A percentile compares a stretch with the other conserved stretches of the same genome.
Evolutionary conservation across 2,888 invertebrate species (phyloP).

Genomic region (Pristionchus exspectatus): DNA sequence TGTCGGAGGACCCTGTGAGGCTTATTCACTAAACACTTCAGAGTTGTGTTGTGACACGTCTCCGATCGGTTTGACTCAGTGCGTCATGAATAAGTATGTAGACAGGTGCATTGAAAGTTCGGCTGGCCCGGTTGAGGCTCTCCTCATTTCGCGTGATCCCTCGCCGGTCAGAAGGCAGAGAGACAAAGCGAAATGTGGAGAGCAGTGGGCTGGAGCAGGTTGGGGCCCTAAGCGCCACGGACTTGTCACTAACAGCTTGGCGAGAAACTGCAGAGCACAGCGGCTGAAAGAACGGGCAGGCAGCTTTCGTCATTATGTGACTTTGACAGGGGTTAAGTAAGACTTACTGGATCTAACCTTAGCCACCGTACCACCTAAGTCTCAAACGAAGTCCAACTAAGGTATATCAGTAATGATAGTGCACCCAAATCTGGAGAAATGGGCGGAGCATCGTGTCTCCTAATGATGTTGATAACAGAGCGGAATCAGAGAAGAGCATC

Average conservation of each 20-base stretch:
- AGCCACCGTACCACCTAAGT: not conserved
- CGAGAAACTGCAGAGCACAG: not conserved
- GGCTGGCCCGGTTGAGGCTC: not conserved
- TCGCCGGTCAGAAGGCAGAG: not conserved
- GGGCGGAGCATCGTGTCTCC: not conserved
- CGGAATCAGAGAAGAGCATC: not conserved
- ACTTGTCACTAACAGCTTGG: constrained; percentile 17
- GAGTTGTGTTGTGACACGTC: not conserved
- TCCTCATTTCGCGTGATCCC: not conserved
- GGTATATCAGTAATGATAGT: not conserved
- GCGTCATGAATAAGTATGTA: not conserved
- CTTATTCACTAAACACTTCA: not conserved
- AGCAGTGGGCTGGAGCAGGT: not conserved
- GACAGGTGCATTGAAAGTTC: not conserved
- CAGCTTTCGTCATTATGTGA: not conserved
- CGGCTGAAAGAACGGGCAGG: not conserved
- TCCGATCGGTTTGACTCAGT: not conserved
- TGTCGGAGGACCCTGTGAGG: not conserved
- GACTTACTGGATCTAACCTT: not conserved
- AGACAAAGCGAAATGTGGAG: not conserved
- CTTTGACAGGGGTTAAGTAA: not conserved
- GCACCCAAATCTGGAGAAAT: not conserved
- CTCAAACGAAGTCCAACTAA: not conserved
- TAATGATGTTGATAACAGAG: not conserved
- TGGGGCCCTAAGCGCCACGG: not conserved